These are phyloP conservation scores for Hydractinia symbiolongicarpus DNA, from an alignment of 30 jellyfish, hydroid and myxozoan genomes.

Conservation along the genomic window DNA sequence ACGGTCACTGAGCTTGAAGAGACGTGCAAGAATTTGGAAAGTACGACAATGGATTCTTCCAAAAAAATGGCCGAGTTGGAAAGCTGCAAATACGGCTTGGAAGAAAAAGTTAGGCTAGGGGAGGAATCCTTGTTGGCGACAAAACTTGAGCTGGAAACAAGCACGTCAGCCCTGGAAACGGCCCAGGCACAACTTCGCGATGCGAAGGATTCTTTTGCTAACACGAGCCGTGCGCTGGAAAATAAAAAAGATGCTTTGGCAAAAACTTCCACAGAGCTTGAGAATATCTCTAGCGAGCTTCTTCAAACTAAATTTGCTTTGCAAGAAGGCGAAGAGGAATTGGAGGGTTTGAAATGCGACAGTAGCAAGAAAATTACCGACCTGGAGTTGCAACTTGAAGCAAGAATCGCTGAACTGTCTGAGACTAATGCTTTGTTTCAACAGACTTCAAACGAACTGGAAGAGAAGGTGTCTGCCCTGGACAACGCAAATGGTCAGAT, in stretches of 20 bases:
- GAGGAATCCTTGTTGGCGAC: not conserved
- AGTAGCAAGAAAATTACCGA: not conserved
- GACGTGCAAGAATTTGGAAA: not conserved
- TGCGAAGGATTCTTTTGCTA: not conserved
- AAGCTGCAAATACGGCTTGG: not conserved
- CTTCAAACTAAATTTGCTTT: not conserved
- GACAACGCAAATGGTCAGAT: no score
- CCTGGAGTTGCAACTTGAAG: not conserved
- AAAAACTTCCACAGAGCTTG: not conserved
- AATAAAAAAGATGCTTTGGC: not conserved
- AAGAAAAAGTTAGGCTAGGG: conserved; percentile 8
- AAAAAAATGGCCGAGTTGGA: no score
- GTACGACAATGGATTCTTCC: no score
- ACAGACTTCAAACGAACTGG: not conserved
- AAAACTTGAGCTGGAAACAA: not conserved
- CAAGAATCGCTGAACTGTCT: not conserved
- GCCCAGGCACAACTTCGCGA: not conserved
- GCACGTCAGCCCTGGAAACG: not conserved
- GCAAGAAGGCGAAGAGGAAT: not conserved
- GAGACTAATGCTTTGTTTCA: not conserved
- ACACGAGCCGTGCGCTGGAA: not conserved
- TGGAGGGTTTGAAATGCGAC: not conserved
- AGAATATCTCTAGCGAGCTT: not conserved
- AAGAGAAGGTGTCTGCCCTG: not conserved
- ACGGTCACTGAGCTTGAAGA: not conserved